A percentile compares a stretch with the other conserved stretches of the same genome.
These are phyloP conservation scores for Amphimallon solstitiale DNA, from an alignment of 2,888 invertebrate genomes.

Conservation along the genomic window DNA sequence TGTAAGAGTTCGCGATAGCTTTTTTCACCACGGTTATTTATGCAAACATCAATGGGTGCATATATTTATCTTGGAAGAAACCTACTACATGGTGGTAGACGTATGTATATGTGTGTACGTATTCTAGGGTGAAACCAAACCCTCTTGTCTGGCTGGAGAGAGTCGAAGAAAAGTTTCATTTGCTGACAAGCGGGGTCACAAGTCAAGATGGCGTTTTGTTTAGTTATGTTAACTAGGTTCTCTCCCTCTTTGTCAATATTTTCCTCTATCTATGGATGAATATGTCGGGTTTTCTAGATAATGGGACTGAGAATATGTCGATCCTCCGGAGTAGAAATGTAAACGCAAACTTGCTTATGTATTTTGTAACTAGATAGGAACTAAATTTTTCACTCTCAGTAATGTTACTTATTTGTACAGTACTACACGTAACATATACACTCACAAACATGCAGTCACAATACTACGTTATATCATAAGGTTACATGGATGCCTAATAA, in stretches of 20 bases:
- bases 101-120: slow-evolving; percentile 39
- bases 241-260: slow-evolving; percentile 54
- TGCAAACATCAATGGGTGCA: slow-evolving; percentile 22
- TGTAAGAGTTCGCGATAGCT: slow-evolving; percentile 23
- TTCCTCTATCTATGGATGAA: slow-evolving; percentile 51
- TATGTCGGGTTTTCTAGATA: slow-evolving; percentile 42
- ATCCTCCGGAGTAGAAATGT: slow-evolving; percentile 44
- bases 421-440: too few species aligned
- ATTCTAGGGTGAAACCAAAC: slow-evolving; percentile 18
- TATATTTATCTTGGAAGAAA: slow-evolving; percentile 23
- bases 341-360: slow-evolving; percentile 42
- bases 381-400: too few species aligned
- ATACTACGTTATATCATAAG: too few species aligned
- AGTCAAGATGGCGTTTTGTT: slow-evolving; percentile 56
- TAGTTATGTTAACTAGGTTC: slow-evolving; percentile 55
- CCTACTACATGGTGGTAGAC: slow-evolving; percentile 26
- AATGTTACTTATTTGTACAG: too few species aligned
- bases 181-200: slow-evolving; percentile 41
- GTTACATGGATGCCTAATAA: too few species aligned
- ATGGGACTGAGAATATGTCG: slow-evolving; percentile 41
- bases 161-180: slow-evolving; percentile 51
- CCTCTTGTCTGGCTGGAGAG: slow-evolving; percentile 38
- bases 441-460: too few species aligned
- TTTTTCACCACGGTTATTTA: slow-evolving; percentile 19
- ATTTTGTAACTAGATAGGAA: slow-evolving; percentile 20